phyloP scores from a whole-genome alignment of 2,888 invertebrate genomes.

The Trichogramma evanescens region DNA sequence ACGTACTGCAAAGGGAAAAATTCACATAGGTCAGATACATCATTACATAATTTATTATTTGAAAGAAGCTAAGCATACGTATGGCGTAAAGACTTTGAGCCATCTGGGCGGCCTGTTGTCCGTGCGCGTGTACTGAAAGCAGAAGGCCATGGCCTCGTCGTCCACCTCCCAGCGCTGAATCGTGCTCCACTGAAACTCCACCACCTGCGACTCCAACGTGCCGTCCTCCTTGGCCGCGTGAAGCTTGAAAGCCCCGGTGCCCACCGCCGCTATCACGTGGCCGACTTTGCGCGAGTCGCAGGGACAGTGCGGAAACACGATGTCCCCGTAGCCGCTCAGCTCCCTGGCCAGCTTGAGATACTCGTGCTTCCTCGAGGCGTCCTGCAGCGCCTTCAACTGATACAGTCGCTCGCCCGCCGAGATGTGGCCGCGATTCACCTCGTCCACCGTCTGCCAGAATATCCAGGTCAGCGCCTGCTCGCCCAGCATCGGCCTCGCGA shows the following conservation, averaged over 20 bases:
- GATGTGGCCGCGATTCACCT: slow-evolving; percentile 89
- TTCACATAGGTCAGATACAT: background rate
- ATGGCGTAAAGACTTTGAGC: slow-evolving; percentile 82
- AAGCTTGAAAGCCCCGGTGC: slow-evolving; percentile 61
- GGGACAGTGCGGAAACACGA: slow-evolving; percentile 89
- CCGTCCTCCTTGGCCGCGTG: slow-evolving; percentile 81
- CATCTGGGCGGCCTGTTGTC: slow-evolving; percentile 72
- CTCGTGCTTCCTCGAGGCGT: slow-evolving; percentile 77
- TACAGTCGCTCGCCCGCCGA: slow-evolving; percentile 85
- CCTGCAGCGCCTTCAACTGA: slow-evolving; percentile 92
- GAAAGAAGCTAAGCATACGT: slow-evolving; percentile 61
- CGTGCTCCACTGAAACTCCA: slow-evolving; percentile 76
- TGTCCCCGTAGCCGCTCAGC: slow-evolving; percentile 86
- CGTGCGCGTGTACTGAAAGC: slow-evolving; percentile 76
- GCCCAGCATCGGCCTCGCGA: slow-evolving; percentile 58
- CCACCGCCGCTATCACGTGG: slow-evolving; percentile 72
- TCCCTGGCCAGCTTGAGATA: slow-evolving; percentile 79
- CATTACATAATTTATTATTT: background rate
- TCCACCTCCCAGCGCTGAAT: slow-evolving; percentile 83
- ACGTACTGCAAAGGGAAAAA: slow-evolving; percentile 58
- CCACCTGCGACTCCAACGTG: slow-evolving; percentile 67
- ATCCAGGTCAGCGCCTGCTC: slow-evolving; percentile 74
- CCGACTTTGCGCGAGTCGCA: slow-evolving; percentile 87
- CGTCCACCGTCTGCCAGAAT: slow-evolving; percentile 92
- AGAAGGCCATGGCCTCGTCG: slow-evolving; percentile 86